phyloP scores from a whole-genome alignment of 2,113 vertebrate species.

The Anguilla rostrata region DNA sequence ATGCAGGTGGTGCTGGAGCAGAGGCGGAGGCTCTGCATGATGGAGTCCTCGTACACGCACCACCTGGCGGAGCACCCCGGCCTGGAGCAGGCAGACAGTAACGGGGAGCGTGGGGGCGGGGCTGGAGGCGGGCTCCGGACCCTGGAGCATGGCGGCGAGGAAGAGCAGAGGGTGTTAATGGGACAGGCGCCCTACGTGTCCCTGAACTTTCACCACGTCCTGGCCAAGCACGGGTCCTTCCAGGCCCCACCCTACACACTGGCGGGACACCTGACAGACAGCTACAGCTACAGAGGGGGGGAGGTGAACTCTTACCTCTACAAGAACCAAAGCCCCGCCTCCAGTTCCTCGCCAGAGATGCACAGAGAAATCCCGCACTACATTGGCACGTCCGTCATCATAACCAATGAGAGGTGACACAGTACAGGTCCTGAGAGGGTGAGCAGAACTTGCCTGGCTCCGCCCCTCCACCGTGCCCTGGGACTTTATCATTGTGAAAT shows the following conservation, averaged over 20 bases:
- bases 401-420: slow-evolving; percentile 88
- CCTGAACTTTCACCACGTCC: slow-evolving; percentile 82
- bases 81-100: slow-evolving; percentile 41
- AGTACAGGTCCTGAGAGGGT: slow-evolving; percentile 22
- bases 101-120: slow-evolving; percentile 27
- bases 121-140: slow-evolving; percentile 41
- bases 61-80: slow-evolving; percentile 43
- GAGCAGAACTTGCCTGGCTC: neutral
- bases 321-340: slow-evolving; percentile 72
- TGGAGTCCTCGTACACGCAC: slow-evolving; percentile 63
- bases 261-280: slow-evolving; percentile 58
- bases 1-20: slow-evolving; percentile 72
- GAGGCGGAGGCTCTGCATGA: slow-evolving; percentile 66
- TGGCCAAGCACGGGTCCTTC: slow-evolving; percentile 76
- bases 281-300: slow-evolving; percentile 57
- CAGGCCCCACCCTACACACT: slow-evolving; percentile 66
- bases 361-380: slow-evolving; percentile 79
- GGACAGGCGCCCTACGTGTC: slow-evolving; percentile 79
- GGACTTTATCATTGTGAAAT: slow-evolving; percentile 3
- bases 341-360: slow-evolving; percentile 67
- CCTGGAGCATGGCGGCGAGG: slow-evolving; percentile 48
- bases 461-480: neutral
- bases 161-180: slow-evolving; percentile 53
- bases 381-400: slow-evolving; percentile 88
- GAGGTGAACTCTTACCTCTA: slow-evolving; percentile 64